These are phyloP conservation scores for Myioborus melanocephalus DNA, from an alignment of 2,797 vertebrate species.

Conservation along the genomic window DNA sequence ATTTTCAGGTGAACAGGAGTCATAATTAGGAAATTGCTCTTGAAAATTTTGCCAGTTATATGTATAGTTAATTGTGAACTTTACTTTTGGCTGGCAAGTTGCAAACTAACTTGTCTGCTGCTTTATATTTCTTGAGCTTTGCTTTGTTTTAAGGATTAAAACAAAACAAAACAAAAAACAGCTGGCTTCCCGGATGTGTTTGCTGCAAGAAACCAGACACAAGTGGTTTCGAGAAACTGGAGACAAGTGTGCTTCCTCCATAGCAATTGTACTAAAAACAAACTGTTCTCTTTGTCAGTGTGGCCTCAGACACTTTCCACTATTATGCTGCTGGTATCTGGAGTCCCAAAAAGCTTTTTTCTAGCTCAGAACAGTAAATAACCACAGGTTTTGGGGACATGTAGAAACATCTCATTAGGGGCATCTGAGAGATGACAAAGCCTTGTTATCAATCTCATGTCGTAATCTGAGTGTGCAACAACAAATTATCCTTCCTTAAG, in stretches of 20 bases:
- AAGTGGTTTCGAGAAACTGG: background rate
- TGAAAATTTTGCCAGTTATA: background rate
- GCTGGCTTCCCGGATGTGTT: slow-evolving; percentile 4
- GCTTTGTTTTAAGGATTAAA: background rate
- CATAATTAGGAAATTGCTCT: background rate
- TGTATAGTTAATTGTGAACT: background rate
- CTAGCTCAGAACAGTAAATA: background rate
- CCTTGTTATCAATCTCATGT: background rate
- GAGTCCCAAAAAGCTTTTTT: background rate
- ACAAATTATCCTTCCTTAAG: background rate
- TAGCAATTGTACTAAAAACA: slow-evolving; percentile 22
- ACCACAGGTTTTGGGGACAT: background rate
- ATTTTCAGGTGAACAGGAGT: background rate
- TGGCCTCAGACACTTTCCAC: slow-evolving; percentile 24
- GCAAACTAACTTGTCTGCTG: background rate
- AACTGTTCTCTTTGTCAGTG: background rate
- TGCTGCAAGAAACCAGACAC: slow-evolving; percentile 34
- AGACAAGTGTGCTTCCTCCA: slow-evolving; percentile 23
- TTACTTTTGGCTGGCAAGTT: background rate
- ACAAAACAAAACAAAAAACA: background rate
- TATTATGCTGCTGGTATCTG: background rate
- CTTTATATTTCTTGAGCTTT: slow-evolving; percentile 6
- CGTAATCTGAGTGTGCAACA: background rate
- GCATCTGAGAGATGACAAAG: background rate
- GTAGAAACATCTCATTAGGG: background rate